Evolutionary conservation across 2,797 vertebrate species (phyloP), one percentile per base, ranked within the genome.

Genomic region (Nothura maculosa): DNA sequence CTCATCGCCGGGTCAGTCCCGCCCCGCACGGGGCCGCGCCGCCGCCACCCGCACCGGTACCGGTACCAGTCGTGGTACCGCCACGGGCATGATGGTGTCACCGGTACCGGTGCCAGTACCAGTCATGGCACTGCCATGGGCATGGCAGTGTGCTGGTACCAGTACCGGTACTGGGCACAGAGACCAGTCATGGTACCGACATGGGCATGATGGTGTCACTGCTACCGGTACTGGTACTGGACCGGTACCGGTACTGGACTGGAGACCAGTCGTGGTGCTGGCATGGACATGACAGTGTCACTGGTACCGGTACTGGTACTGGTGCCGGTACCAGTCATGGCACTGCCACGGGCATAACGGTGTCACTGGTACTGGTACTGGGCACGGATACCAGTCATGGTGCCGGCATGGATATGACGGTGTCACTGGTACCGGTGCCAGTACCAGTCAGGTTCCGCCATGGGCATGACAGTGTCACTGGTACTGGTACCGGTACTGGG

Each of bases 1-100:
- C 96, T 98, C 67, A 97, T 98, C 81, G 97, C 98, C 8, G 98
- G 98, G 98, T 98, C 86, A 97, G 98, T 93, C 17, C 47, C 22
- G 58, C 22, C 4, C 14, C 32, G 34, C 22, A 7, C 36, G 50
- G 52, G 20, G 34, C 52, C 52, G 28, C 52, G 52, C 8, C 16
- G 30, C 50, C 52, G 2, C 24, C 25, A 13, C 47, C 8, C 12
- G 25, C 27, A 50, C 48, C 12, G 25, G 48, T 25, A 14, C 48
- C 43, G 45, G 19, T 76, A 19, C 32, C 5, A 3, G 27, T 6
- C 5, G 20, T 48, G 47, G 22, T 12, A 12, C 47, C 47, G 9
- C 25, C 5, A 1, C 5, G 48, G 38, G 13, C 64, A 12, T 20
- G n/a, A 17, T 15, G 20, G 9, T 36, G 24, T 22, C 22, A 16